Percentiles rank a stretch among this genome's conserved stretches.
These are phyloP conservation scores for Corythucha ciliata DNA, from an alignment of 2,888 invertebrate species.

Conservation along the genomic window DNA sequence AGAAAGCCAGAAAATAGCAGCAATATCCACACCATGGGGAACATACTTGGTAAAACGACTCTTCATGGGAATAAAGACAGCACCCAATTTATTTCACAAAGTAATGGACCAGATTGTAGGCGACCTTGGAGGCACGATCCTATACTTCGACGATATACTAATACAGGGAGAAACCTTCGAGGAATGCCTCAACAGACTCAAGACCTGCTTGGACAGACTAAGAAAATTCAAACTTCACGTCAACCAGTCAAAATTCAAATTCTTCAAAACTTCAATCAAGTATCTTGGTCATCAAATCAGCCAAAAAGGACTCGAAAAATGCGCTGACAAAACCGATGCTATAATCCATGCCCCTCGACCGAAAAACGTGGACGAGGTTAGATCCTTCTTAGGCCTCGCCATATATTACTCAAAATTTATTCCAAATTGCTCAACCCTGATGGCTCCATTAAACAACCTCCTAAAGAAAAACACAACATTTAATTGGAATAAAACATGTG, in stretches of 20 bases:
- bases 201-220: constrained; percentile 20
- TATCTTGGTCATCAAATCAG: constrained; percentile 31
- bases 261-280: constrained; percentile 28
- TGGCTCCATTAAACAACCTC: constrained; percentile 37
- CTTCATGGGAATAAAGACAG: constrained; percentile 33
- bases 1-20: constrained; percentile 19
- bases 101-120: constrained; percentile 7
- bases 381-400: constrained; percentile 38
- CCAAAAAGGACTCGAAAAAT: constrained; percentile 22
- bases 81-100: not conserved
- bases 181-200: constrained; percentile 19
- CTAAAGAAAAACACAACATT: constrained; percentile 28
- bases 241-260: constrained; percentile 30
- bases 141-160: constrained; percentile 38
- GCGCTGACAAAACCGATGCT: constrained; percentile 25
- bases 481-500: constrained; percentile 21
- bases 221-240: constrained; percentile 26
- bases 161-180: no score
- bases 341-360: constrained; percentile 32
- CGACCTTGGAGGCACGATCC: constrained; percentile 34
- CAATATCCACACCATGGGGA: constrained; percentile 33
- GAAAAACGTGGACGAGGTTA: constrained; percentile 35
- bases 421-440: constrained; percentile 35
- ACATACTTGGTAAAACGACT: constrained; percentile 37
- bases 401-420: constrained; percentile 40